Evolutionary conservation across 2,113 vertebrate species (phyloP).

Genomic region (Callorhinus ursinus): DNA sequence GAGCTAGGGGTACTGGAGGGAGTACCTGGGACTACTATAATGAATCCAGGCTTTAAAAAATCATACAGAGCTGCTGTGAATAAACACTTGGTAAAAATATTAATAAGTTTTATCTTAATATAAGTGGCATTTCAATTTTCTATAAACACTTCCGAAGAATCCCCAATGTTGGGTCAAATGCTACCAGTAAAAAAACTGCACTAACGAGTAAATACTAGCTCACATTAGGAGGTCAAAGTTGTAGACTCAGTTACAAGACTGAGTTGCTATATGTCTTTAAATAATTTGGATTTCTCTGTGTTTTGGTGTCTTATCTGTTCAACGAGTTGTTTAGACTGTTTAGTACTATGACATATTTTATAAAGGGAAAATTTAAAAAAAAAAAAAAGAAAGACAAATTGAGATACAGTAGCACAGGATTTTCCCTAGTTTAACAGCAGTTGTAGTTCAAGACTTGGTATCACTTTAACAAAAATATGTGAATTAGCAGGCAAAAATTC

Average conservation of each 20-base stretch:
- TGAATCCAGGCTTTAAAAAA: neutral
- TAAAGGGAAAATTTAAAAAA: neutral
- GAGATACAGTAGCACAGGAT: neutral
- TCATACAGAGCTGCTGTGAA: neutral
- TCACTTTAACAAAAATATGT: neutral
- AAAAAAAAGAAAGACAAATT: neutral
- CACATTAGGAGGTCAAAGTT: neutral
- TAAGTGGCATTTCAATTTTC: conserved; percentile 27
- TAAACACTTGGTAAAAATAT: neutral
- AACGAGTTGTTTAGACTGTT: neutral
- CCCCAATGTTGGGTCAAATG: neutral
- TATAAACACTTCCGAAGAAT: conserved; percentile 32
- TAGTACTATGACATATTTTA: neutral
- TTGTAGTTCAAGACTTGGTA: neutral
- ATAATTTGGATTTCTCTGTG: neutral
- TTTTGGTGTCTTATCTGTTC: neutral
- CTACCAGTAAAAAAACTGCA: neutral
- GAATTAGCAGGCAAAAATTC: neutral
- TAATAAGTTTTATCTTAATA: neutral
- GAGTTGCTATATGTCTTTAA: neutral
- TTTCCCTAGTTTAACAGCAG: neutral
- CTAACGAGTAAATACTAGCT: neutral
- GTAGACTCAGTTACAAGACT: neutral
- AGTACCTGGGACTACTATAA: neutral
- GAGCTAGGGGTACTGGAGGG: neutral